Percentiles rank a stretch among this genome's conserved stretches.
Evolutionary conservation across 2,888 invertebrate genomes (phyloP).

Genomic region (Dryadula phaetusa): DNA sequence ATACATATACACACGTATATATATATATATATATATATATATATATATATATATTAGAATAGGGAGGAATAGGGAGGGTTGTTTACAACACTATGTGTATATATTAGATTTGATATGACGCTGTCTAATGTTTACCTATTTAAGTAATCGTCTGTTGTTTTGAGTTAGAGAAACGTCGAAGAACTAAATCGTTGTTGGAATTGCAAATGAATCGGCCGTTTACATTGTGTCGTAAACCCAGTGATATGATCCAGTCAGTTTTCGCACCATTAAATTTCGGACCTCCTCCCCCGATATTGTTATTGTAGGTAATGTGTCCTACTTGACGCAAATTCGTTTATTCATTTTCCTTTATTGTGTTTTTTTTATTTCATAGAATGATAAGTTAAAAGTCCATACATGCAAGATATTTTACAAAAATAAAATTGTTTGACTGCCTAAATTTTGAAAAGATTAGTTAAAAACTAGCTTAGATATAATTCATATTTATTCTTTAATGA

Average conservation of each 20-base stretch:
- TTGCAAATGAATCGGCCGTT: slow-evolving; percentile 84
- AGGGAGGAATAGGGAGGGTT: no score
- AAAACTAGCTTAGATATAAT: no score
- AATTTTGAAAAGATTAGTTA: no score
- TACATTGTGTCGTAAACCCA: slow-evolving; percentile 79
- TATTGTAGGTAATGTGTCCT: slow-evolving; percentile 66
- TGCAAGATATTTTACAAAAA: background rate
- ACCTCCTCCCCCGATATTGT: slow-evolving; percentile 68
- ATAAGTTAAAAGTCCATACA: no score
- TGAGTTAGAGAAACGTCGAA: slow-evolving; percentile 50
- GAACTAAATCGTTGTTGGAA: slow-evolving; percentile 77
- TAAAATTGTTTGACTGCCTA: no score
- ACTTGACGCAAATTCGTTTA: slow-evolving; percentile 52
- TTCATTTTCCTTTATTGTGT: slow-evolving; percentile 19
- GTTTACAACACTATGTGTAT: no score
- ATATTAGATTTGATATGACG: background rate
- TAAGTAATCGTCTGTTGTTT: slow-evolving; percentile 36
- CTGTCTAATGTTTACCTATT: background rate
- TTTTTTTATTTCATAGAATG: slow-evolving; percentile 12
- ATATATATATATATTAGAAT: no score
- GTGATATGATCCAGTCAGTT: slow-evolving; percentile 84
- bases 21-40: no score
- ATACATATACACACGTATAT: background rate
- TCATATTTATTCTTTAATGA: background rate
- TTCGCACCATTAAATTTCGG: slow-evolving; percentile 82